Evolutionary conservation across 2,888 invertebrate species (phyloP).

Genomic region (Xanthorhoe spadicearia): DNA sequence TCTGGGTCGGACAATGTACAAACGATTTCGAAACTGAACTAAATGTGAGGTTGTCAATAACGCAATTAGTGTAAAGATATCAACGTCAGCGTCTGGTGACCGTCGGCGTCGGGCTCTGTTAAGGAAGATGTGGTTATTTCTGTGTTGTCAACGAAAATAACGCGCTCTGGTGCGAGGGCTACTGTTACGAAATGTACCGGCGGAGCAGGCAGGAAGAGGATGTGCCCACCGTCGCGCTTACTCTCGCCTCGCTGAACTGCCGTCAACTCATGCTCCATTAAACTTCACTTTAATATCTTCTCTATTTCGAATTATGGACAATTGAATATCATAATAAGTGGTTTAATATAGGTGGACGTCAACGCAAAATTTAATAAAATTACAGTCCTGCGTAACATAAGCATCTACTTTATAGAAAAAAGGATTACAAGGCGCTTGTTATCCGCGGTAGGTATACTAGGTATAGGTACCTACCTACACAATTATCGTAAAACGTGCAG

Average conservation of each 20-base stretch:
- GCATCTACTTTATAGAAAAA: constrained; percentile 13
- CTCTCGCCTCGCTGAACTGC: constrained; percentile 38
- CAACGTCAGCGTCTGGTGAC: constrained; percentile 77
- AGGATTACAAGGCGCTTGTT: constrained; percentile 9
- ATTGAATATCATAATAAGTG: constrained; percentile 9
- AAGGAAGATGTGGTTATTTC: constrained; percentile 80
- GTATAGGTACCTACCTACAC: constrained; percentile 1
- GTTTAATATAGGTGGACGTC: background rate
- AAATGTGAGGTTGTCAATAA: constrained; percentile 78
- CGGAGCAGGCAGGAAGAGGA: constrained; percentile 75
- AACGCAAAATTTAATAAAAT: constrained; percentile 1
- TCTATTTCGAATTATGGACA: constrained; percentile 24
- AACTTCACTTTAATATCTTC: constrained; percentile 37
- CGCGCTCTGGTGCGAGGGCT: constrained; percentile 65
- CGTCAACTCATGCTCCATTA: constrained; percentile 51
- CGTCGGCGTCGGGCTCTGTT: constrained; percentile 67
- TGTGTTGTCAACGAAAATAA: constrained; percentile 83
- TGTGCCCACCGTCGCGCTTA: constrained; percentile 58
- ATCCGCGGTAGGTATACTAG: background rate
- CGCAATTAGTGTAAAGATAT: constrained; percentile 82
- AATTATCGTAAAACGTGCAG: constrained; percentile 25
- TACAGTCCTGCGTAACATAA: constrained; percentile 1
- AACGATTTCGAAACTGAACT: constrained; percentile 65
- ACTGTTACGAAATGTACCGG: constrained; percentile 74
- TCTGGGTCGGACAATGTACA: constrained; percentile 42